These are phyloP conservation scores for Halichoeres trimaculatus DNA, from an alignment of 2,113 vertebrate genomes.

Conservation along the genomic window DNA sequence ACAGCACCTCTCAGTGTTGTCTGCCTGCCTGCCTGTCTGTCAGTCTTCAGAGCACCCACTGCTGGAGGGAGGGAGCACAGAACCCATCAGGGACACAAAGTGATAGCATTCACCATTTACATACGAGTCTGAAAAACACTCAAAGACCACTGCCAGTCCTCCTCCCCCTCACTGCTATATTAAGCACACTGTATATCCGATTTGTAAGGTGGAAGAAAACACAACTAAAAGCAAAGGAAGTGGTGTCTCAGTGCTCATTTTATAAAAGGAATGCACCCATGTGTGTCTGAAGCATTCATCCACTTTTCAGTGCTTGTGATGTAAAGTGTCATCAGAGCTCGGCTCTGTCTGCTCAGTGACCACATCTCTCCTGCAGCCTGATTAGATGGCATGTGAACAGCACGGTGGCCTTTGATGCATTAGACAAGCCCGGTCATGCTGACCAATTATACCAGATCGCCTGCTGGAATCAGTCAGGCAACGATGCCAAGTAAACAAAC, in stretches of 20 bases:
- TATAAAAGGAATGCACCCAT: not conserved
- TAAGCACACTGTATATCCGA: not conserved
- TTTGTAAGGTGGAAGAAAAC: not conserved
- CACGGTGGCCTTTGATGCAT: constrained; percentile 48
- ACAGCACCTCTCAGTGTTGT: constrained; percentile 52
- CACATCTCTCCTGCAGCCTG: constrained; percentile 25
- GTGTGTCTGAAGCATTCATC: not conserved
- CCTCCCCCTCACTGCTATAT: constrained; percentile 42
- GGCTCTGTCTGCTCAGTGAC: constrained; percentile 4
- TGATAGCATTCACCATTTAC: constrained; percentile 44
- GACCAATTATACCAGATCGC: constrained; percentile 54
- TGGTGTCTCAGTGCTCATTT: not conserved
- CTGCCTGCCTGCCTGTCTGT: constrained; percentile 63
- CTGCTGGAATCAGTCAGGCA: constrained; percentile 37
- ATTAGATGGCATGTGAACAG: constrained; percentile 37
- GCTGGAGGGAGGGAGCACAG: constrained; percentile 35
- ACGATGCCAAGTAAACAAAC: constrained; percentile 17
- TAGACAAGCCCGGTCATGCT: constrained; percentile 44
- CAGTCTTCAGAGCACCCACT: constrained; percentile 53
- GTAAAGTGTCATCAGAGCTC: constrained; percentile 9
- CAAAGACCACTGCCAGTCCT: constrained; percentile 20
- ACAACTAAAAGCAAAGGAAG: not conserved
- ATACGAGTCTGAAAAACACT: constrained; percentile 37
- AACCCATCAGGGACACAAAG: constrained; percentile 58
- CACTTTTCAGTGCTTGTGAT: constrained; percentile 1